Evolutionary conservation across 1,140 invertebrate genomes (phyloP).

Genomic region (Phthorimaea operculella): DNA sequence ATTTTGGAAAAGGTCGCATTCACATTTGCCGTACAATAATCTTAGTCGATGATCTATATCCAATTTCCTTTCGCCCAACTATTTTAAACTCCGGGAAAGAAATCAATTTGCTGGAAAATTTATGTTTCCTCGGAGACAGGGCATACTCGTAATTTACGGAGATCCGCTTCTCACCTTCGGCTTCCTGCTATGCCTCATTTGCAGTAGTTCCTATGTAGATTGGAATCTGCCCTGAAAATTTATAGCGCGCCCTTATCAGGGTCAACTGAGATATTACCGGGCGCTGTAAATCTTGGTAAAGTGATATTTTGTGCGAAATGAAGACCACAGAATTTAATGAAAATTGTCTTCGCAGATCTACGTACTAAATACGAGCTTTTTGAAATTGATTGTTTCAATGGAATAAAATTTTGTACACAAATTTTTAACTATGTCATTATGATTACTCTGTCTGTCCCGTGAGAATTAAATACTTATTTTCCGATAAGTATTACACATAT

Average conservation of each 20-base stretch:
- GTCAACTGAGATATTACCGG: background rate
- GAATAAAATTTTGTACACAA: background rate
- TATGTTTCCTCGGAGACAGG: background rate
- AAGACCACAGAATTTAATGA: background rate
- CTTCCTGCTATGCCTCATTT: background rate
- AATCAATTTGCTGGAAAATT: constrained; percentile 1
- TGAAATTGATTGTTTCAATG: background rate
- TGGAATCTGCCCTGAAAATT: constrained; percentile 1
- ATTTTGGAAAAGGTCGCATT: no score
- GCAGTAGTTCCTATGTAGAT: constrained; percentile 1
- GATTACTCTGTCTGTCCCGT: no score
- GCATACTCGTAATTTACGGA: background rate
- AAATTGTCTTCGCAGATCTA: background rate
- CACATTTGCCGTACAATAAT: no score
- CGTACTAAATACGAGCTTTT: background rate
- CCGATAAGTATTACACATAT: no score
- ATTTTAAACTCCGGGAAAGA: background rate
- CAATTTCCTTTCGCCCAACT: no score
- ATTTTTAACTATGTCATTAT: no score
- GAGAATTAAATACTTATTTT: no score
- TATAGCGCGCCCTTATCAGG: background rate
- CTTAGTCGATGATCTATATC: no score
- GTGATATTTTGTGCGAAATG: background rate
- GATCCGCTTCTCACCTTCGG: background rate
- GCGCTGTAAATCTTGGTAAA: background rate